phyloP scores from a whole-genome alignment of 2,888 invertebrate species.

The Cantharis rustica region DNA sequence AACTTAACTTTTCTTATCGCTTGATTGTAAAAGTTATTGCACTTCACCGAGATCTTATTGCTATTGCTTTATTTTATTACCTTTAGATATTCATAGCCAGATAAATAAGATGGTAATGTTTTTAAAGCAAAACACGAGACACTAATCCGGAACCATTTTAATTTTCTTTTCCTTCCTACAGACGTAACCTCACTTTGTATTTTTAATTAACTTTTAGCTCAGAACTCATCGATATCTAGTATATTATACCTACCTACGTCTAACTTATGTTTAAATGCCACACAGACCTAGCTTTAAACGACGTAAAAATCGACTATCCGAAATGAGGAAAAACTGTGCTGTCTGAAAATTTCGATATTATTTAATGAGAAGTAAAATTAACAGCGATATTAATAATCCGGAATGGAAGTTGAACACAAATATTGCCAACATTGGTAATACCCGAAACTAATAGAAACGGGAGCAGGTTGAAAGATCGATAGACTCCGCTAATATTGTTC shows the following conservation, averaged over 20 bases:
- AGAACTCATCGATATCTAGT: too few species aligned
- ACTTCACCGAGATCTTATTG: not conserved
- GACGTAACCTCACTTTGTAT: not conserved
- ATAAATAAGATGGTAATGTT: not conserved
- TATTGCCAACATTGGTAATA: conserved; percentile 30
- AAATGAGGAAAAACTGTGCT: too few species aligned
- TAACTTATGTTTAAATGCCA: too few species aligned
- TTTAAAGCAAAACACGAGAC: not conserved
- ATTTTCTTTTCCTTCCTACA: not conserved
- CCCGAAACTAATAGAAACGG: conserved; percentile 30
- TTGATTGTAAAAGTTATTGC: conserved; percentile 3
- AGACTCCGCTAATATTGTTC: conserved; percentile 42
- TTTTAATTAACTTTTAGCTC: not conserved
- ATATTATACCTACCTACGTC: too few species aligned
- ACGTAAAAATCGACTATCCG: too few species aligned
- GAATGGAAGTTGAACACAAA: conserved; percentile 21
- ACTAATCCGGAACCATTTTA: not conserved
- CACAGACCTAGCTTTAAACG: too few species aligned
- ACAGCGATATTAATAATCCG: conserved; percentile 16
- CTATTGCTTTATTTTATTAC: conserved; percentile 1
- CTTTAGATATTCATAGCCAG: not conserved
- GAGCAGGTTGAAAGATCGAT: conserved; percentile 38
- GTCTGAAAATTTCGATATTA: not conserved
- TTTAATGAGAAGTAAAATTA: not conserved
- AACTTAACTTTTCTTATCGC: not conserved